Evolutionary conservation across 2,888 invertebrate genomes (phyloP).

Genomic region (Caenorhabditis sinica): DNA sequence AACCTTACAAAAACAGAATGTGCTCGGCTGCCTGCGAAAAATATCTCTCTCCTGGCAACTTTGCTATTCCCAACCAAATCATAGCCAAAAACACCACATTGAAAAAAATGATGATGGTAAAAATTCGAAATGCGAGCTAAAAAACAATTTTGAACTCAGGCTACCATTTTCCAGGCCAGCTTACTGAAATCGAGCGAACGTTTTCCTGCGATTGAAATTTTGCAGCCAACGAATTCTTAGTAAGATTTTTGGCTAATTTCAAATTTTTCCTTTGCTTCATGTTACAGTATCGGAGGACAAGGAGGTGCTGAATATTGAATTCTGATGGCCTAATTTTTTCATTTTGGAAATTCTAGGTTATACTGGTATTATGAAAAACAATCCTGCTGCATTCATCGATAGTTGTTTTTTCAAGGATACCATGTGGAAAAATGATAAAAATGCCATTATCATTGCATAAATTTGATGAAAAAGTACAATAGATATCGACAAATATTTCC

Average conservation of each 20-base stretch:
- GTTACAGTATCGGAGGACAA: slow-evolving; percentile 47
- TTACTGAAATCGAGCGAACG: slow-evolving; percentile 40
- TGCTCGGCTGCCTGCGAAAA: slow-evolving; percentile 31
- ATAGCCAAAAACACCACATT: slow-evolving; percentile 18
- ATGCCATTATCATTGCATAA: background rate
- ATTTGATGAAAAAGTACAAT: slow-evolving; percentile 1
- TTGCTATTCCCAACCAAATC: background rate
- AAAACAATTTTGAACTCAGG: background rate
- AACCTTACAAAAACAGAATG: slow-evolving; percentile 30
- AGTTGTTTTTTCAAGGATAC: slow-evolving; percentile 13
- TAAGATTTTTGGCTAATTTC: slow-evolving; percentile 27
- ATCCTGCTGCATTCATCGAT: background rate
- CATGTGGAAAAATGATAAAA: slow-evolving; percentile 15
- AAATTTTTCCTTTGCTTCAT: slow-evolving; percentile 15
- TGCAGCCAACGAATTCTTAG: slow-evolving; percentile 38
- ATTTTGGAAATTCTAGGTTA: background rate
- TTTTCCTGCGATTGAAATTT: slow-evolving; percentile 63
- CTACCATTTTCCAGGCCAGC: background rate
- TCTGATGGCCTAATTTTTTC: background rate
- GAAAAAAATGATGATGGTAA: background rate
- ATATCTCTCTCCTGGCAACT: slow-evolving; percentile 9
- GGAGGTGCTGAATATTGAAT: slow-evolving; percentile 31
- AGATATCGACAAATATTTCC: background rate
- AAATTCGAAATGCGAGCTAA: slow-evolving; percentile 42
- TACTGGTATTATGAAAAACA: slow-evolving; percentile 26